Percentiles rank a stretch among this genome's conserved stretches.
Conservation (phyloP, 2,888 invertebrate species). For the Tetranychus piercei region DNA sequence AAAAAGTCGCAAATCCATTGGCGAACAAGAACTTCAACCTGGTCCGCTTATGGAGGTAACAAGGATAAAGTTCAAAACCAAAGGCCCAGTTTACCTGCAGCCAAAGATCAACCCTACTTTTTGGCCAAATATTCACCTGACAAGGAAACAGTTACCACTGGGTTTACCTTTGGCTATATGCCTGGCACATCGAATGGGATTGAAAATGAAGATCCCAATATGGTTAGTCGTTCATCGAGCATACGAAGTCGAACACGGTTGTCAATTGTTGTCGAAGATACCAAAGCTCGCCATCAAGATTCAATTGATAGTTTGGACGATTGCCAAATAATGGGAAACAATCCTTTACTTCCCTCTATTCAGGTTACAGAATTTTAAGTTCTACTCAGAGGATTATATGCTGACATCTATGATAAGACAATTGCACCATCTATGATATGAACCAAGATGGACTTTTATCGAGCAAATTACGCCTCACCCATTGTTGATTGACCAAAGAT, state of each 20-base stretch:
- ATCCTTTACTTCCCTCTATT: constrained; percentile 23
- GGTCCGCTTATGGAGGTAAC: constrained; percentile 27
- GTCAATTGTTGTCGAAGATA: constrained; percentile 22
- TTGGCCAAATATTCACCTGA: constrained; percentile 12
- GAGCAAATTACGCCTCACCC: no score
- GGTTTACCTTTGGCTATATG: background rate
- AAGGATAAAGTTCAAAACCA: constrained; percentile 27
- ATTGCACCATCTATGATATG: no score
- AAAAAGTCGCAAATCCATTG: constrained; percentile 26
- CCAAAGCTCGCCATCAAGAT: background rate
- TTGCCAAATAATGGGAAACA: constrained; percentile 13
- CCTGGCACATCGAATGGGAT: constrained; percentile 2
- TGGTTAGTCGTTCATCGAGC: constrained; percentile 22
- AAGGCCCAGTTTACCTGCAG: constrained; percentile 26
- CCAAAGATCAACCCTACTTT: constrained; percentile 24
- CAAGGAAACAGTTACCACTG: constrained; percentile 2
- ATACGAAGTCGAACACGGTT: constrained; percentile 21
- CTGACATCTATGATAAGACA: no score
- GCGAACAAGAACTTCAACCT: constrained; percentile 26
- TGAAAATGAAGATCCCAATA: constrained; percentile 4
- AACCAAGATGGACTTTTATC: no score
- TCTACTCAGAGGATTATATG: no score
- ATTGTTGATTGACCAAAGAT: no score
- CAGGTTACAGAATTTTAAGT: constrained; percentile 24
- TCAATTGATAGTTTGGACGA: constrained; percentile 16